Percentiles rank a stretch among this genome's conserved stretches.
These are phyloP conservation scores for Parasteatoda lunata DNA, from an alignment of 2,888 invertebrate genomes.

Conservation along the genomic window DNA sequence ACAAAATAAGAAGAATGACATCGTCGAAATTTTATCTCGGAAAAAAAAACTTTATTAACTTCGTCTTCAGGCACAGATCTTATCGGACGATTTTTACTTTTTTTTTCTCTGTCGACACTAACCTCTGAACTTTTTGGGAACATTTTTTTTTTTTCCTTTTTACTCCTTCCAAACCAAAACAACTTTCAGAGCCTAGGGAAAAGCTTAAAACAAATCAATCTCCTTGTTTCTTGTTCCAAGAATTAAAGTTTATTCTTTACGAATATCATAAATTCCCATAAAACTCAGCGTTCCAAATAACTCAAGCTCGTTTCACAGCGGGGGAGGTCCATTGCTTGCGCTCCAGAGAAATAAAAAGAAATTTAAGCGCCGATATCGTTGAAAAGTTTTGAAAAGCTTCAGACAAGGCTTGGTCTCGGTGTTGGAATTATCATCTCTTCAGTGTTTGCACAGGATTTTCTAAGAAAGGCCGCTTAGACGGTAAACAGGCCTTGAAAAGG, in stretches of 20 bases:
- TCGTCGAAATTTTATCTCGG: too few species aligned
- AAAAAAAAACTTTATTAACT: too few species aligned
- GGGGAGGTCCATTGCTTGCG: not conserved
- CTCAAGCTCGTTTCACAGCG: conserved; percentile 5
- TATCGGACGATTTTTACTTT: not conserved
- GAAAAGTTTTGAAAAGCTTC: conserved; percentile 4
- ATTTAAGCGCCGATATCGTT: conserved; percentile 10
- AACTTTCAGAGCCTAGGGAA: not conserved
- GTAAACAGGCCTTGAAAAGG: conserved; percentile 61
- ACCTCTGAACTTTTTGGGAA: not conserved
- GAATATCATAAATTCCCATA: conserved; percentile 36
- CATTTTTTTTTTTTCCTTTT: not conserved
- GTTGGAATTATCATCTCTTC: conserved; percentile 12
- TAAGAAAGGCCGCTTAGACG: conserved; percentile 29
- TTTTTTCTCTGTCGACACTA: not conserved
- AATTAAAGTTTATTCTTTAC: conserved; percentile 35
- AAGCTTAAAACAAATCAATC: not conserved
- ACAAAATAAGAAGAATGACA: too few species aligned
- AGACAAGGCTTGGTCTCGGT: conserved; percentile 35
- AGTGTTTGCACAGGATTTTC: conserved; percentile 61
- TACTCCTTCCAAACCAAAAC: not conserved
- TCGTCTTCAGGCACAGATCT: too few species aligned
- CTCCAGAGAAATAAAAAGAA: not conserved
- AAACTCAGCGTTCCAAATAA: conserved; percentile 25
- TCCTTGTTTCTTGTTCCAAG: not conserved